Evolutionary conservation across 1,140 invertebrate species (phyloP).

Genomic region (Aphis gossypii): DNA sequence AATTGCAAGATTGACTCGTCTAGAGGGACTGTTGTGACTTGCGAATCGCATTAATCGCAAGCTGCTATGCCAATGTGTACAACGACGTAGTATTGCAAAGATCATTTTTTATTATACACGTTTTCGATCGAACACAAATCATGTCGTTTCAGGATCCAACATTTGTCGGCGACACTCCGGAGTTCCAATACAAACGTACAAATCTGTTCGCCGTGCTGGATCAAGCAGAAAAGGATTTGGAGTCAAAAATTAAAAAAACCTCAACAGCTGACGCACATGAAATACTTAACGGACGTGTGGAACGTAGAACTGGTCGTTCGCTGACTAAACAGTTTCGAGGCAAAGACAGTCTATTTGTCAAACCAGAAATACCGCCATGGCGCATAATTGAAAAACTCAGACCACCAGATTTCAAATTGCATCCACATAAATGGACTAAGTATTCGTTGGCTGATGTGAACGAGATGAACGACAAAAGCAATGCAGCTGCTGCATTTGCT

Average conservation of each 20-base stretch:
- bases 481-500: conserved; percentile 74
- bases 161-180: background rate
- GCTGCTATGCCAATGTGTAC: background rate
- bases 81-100: background rate
- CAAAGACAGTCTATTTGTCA: conserved; percentile 80
- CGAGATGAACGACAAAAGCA: conserved; percentile 77
- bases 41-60: background rate
- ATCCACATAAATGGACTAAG: conserved; percentile 80
- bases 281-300: conserved; percentile 1
- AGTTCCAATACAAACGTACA: conserved; percentile 32
- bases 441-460: conserved; percentile 78
- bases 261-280: background rate
- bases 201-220: conserved; percentile 51
- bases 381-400: conserved; percentile 60
- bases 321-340: conserved; percentile 70
- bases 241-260: conserved; percentile 20
- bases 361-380: conserved; percentile 69
- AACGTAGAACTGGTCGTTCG: background rate
- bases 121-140: background rate
- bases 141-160: conserved; percentile 36
- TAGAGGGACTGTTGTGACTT: background rate
- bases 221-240: conserved; percentile 48
- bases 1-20: background rate
- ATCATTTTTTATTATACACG: background rate
- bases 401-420: conserved; percentile 74